Base-by-base conservation (phyloP, 2,113 vertebrate genomes). In the Scomber colias region DNA sequence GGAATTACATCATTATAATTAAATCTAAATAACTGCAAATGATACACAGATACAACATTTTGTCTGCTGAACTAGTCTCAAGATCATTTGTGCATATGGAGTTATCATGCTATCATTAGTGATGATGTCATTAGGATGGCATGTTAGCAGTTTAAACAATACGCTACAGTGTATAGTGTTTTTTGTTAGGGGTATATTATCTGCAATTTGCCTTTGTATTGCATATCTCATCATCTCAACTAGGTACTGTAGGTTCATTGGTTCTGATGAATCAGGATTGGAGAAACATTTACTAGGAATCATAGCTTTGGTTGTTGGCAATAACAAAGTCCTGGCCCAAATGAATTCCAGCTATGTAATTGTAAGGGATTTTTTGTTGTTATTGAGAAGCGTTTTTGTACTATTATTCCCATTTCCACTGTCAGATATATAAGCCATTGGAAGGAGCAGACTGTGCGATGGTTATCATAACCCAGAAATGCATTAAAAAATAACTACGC, bases 361-460 rank as follows among this genome's bases (percentile, higher is more conserved):
- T 89, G 83, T 83, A 31, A 79, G 78, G 82, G 75, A 59, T 88
- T 85, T 79, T 81, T 78, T 90, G 65, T 82, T 91, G 87, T 90
- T 90, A 85, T 59, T 71, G 86, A 88, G 86, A 85, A 91, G 82
- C 72, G 55, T 84, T 91, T 92, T 91, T 86, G 76, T 72, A 85
- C 84, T 91, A 91, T 91, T 90, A 92, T 89, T 89, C 85, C 85
- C 86, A 87, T 91, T 93, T 90, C 84, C 87, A 92, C 86, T 90
- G 89, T 88, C 90, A 91, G 85, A 89, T 82, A 84, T 78, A 83
- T 85, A 89, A 88, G 85, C 77, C 82, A 88, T 79, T 88, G 84
- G 83, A 90, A 75, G 72, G 75, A 77, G 82, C 80, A 85, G 78
- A 66, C 84, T 68, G 62, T 5, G 48, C 53, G 82, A 91, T 90